These are phyloP conservation scores for Daubentonia madagascariensis DNA, from an alignment of 2,113 vertebrate genomes.

Conservation along the genomic window DNA sequence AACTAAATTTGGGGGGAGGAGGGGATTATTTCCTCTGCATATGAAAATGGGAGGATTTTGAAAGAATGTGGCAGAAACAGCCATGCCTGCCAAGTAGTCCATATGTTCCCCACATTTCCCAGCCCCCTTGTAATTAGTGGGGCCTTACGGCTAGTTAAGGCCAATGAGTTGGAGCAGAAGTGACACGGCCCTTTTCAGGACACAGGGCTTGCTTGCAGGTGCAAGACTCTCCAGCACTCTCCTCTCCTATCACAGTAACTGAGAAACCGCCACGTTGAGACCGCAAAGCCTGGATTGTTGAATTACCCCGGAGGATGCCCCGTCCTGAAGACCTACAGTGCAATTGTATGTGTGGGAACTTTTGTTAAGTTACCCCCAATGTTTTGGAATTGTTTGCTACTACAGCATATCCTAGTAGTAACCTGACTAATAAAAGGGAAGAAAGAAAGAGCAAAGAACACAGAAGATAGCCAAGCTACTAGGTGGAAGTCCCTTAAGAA, in stretches of 20 bases:
- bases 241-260: neutral
- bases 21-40: neutral
- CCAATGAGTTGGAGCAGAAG: neutral
- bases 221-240: neutral
- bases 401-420: neutral
- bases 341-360: too few species aligned
- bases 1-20: neutral
- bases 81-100: neutral
- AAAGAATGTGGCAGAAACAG: neutral
- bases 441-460: neutral
- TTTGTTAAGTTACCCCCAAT: neutral
- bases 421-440: neutral
- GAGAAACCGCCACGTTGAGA: neutral
- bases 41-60: neutral
- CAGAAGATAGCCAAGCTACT: neutral
- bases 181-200: neutral
- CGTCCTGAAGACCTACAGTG: neutral
- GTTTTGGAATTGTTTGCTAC: neutral
- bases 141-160: neutral
- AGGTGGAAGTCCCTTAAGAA: neutral
- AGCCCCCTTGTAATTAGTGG: neutral
- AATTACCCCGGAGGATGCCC: too few species aligned
- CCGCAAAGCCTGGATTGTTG: neutral
- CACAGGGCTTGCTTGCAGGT: neutral
- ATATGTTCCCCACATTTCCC: too few species aligned